Conservation (phyloP, 2,113 vertebrate species). For the Syngnathus floridae region DNA sequence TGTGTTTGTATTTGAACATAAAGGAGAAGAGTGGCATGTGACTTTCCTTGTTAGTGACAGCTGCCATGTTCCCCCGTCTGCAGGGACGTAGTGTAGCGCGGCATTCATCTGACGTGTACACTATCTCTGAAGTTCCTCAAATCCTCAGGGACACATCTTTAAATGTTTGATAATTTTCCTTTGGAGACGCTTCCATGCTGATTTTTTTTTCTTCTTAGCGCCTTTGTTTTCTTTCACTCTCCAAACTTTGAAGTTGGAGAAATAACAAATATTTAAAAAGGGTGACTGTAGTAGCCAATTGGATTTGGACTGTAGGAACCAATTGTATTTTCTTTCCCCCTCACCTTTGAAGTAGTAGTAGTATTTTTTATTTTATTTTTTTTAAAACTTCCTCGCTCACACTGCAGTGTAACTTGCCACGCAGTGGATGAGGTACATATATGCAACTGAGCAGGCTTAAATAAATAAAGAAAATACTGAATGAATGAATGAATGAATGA, state of each 20-base stretch:
- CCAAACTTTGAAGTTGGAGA: conserved; percentile 39
- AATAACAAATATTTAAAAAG: conserved; percentile 32
- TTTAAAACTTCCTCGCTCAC: too few relatives aligned
- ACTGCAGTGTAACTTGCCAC: too few relatives aligned
- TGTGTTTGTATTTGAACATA: conserved; percentile 67
- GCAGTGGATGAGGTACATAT: too few relatives aligned
- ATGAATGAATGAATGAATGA: too few relatives aligned
- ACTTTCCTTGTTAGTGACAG: conserved; percentile 72
- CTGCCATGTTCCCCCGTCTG: conserved; percentile 68
- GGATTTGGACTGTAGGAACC: background rate
- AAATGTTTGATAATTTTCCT: conserved; percentile 61
- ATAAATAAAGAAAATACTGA: too few relatives aligned
- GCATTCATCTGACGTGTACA: conserved; percentile 54
- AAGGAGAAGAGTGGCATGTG: conserved; percentile 60
- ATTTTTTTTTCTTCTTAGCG: conserved; percentile 52
- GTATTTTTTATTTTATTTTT: background rate
- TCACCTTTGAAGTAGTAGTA: background rate
- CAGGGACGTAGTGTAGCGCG: conserved; percentile 49
- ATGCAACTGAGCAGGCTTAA: too few relatives aligned
- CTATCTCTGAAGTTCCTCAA: conserved; percentile 55
- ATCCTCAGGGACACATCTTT: conserved; percentile 55
- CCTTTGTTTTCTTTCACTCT: conserved; percentile 47
- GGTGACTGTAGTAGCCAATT: background rate
- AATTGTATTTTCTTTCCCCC: background rate
- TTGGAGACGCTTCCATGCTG: conserved; percentile 36